Evolutionary conservation across 2,797 vertebrate genomes (phyloP).

Genomic region (Borostomias antarcticus): DNA sequence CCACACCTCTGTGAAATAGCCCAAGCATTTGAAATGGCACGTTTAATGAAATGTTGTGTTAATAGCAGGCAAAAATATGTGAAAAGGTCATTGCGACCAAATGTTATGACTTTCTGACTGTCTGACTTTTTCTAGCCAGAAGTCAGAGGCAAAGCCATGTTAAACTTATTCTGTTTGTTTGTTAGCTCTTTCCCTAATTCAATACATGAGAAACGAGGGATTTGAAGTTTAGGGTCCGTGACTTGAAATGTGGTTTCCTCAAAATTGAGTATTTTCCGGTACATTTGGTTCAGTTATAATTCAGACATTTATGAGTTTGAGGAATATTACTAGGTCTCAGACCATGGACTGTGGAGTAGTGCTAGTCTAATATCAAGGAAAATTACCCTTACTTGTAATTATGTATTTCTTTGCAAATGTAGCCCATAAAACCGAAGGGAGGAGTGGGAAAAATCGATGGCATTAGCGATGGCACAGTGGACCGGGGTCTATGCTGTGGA

Average conservation of each 20-base stretch:
- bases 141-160: conserved; percentile 48
- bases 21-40: conserved; percentile 59
- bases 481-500: not conserved
- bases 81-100: conserved; percentile 70
- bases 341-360: conserved; percentile 36
- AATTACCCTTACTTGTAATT: conserved; percentile 64
- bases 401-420: conserved; percentile 56
- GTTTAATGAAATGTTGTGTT: conserved; percentile 65
- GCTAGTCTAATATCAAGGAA: conserved; percentile 33
- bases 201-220: conserved; percentile 32
- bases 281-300: conserved; percentile 58
- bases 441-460: conserved; percentile 35
- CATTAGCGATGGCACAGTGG: conserved; percentile 31
- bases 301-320: conserved; percentile 62
- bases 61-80: conserved; percentile 66
- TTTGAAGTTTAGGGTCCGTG: conserved; percentile 19
- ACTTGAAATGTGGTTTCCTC: conserved; percentile 41
- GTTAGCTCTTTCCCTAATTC: conserved; percentile 6
- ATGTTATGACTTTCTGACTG: no score
- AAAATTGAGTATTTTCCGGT: conserved; percentile 58
- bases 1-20: conserved; percentile 55
- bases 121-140: no score
- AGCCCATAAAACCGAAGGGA: conserved; percentile 37
- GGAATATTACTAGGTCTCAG: conserved; percentile 55
- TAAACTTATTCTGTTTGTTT: conserved; percentile 37